Evolutionary conservation across 2,888 invertebrate genomes (phyloP), one percentile per base, ranked within the genome.

Genomic region (Biston betularia): DNA sequence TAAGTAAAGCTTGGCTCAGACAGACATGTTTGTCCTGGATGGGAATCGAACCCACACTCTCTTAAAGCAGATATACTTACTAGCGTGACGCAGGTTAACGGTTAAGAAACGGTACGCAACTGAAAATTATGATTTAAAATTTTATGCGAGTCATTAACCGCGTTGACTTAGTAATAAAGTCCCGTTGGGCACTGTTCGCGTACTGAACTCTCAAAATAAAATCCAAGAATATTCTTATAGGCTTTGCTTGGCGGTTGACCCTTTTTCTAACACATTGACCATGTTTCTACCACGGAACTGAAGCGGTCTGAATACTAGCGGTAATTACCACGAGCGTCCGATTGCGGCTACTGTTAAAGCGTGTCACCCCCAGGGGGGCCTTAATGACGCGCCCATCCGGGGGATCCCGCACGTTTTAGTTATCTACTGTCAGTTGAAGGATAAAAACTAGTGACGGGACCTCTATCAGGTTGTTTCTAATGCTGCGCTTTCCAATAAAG

Each of bases 371-470:
- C 69, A 53, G 73, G 73, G 69, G 73, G 69, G 24, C 60, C n/a
- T 49, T 73, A 73, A 73, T 73, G 73, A 71, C 65, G 64, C 12
- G 49, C 11, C 45, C 42, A 54, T 69, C 57, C 48, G 56, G 63
- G 38, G 57, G 54, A 63, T 58, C 62, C 62, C 53, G 52, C 70
- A 71, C 70, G 60, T 73, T 73, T 73, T 71, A 70, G 53, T 65
- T 49, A 34, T 40, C 12, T 33, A 6, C 66, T 71, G 59, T 66
- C 69, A 53, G 33, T 50, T 50, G 50, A 15, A 5, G 14, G 40
- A 53, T n/a, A 38, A 53, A 53, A 53, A 4, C 15, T 53, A 15
- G 38, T 33, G 24, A 33, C 4, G 11, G 33, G 4, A 12, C 33
- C 9, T 14, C 14, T 53, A 40, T 49, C 48, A 38, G 52, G 45